Evolutionary conservation across 1,140 invertebrate genomes (phyloP).

Genomic region (Drosophila tsacasi): DNA sequence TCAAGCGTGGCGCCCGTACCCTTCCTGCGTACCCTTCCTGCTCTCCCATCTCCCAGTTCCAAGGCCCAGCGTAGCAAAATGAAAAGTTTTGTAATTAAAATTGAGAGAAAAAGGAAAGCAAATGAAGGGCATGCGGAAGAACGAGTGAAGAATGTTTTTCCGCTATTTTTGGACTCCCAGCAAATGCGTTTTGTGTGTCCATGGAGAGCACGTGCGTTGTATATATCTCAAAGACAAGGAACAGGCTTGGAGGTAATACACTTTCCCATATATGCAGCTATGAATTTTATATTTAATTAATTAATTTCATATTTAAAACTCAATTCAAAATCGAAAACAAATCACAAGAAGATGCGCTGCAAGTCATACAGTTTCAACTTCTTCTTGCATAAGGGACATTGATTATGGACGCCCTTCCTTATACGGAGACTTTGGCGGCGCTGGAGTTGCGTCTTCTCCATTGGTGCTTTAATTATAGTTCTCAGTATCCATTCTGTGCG

Average conservation of each 20-base stretch:
- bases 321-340: not conserved
- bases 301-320: no score
- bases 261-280: not conserved
- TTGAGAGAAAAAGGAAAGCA: slow-evolving; percentile 55
- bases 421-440: not conserved
- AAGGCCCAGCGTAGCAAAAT: slow-evolving; percentile 66
- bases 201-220: slow-evolving; percentile 13
- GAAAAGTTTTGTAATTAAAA: slow-evolving; percentile 84
- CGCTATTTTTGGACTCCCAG: slow-evolving; percentile 11
- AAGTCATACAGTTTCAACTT: not conserved
- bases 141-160: slow-evolving; percentile 56
- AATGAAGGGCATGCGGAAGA: slow-evolving; percentile 41
- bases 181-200: slow-evolving; percentile 13
- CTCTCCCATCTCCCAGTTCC: slow-evolving; percentile 5
- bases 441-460: no score
- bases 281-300: no score
- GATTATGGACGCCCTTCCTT: not conserved
- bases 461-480: no score
- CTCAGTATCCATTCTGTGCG: not conserved
- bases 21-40: slow-evolving; percentile 1
- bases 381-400: not conserved
- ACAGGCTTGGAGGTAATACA: not conserved
- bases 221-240: not conserved
- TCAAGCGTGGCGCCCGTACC: slow-evolving; percentile 70
- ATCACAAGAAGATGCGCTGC: not conserved